phyloP scores from a whole-genome alignment of 2,797 vertebrate species.

The Micromesistius poutassou region DNA sequence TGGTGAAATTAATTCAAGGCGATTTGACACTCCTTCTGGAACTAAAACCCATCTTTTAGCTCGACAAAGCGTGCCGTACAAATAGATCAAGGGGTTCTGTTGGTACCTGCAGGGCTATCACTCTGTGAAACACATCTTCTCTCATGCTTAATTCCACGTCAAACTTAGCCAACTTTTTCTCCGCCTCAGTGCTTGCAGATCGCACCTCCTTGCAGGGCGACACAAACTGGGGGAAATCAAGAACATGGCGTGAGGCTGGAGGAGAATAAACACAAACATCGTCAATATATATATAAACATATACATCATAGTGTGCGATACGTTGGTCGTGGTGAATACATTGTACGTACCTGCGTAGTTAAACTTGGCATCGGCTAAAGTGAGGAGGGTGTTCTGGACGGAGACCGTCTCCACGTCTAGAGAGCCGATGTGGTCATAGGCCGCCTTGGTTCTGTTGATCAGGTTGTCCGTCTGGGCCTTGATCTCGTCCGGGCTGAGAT shows the following conservation, averaged over 20 bases:
- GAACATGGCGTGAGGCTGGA: conserved; percentile 83
- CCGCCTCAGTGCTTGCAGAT: conserved; percentile 88
- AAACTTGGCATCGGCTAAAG: conserved; percentile 81
- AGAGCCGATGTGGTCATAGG: conserved; percentile 79
- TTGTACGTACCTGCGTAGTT: conserved; percentile 82
- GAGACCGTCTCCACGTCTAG: conserved; percentile 76
- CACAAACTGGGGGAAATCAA: conserved; percentile 91
- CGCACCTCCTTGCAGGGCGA: conserved; percentile 82
- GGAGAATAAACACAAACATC: conserved; percentile 7
- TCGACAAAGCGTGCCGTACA: not conserved
- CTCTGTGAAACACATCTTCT: conserved; percentile 84
- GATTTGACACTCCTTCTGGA: not conserved
- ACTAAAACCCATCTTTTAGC: not conserved
- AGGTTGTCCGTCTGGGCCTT: conserved; percentile 75
- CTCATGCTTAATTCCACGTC: conserved; percentile 95
- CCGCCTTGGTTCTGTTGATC: conserved; percentile 78
- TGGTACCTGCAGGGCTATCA: conserved; percentile 84
- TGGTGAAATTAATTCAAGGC: no score
- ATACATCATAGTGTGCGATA: not conserved
- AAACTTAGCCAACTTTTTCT: conserved; percentile 89
- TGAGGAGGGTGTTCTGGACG: conserved; percentile 82
- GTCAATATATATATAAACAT: not conserved
- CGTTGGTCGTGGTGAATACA: not conserved
- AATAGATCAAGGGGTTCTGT: not conserved
- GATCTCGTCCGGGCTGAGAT: conserved; percentile 86